These are phyloP conservation scores for Calonectris borealis DNA, from an alignment of 2,113 vertebrate genomes.

Conservation along the genomic window DNA sequence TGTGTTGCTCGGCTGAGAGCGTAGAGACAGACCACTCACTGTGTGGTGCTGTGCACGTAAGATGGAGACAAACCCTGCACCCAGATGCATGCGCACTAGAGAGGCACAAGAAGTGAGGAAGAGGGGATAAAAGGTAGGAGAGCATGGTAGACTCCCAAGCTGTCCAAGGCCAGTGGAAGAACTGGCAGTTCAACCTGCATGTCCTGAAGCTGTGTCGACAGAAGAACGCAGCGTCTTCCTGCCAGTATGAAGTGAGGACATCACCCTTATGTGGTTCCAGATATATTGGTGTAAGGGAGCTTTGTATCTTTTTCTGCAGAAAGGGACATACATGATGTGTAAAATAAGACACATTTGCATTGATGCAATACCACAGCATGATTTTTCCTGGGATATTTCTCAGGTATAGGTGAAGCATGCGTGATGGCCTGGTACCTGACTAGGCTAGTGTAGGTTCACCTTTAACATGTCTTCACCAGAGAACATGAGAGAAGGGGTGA, in stretches of 20 bases:
- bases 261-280: neutral
- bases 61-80: neutral
- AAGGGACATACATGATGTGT: accelerated
- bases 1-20: neutral
- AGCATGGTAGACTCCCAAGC: neutral
- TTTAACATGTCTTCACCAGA: neutral
- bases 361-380: neutral
- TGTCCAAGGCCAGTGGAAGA: neutral
- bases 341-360: neutral
- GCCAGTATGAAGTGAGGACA: neutral
- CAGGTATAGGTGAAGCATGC: neutral
- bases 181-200: neutral
- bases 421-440: neutral
- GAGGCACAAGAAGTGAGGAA: neutral
- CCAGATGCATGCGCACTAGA: accelerated
- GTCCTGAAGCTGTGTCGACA: neutral
- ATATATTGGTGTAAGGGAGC: neutral
- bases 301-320: neutral
- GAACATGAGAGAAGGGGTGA: neutral
- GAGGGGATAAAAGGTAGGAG: neutral
- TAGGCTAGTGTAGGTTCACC: neutral
- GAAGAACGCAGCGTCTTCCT: neutral
- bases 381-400: neutral
- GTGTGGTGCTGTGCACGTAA: neutral
- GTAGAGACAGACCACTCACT: neutral